Evolutionary conservation across 2,888 invertebrate genomes (phyloP).

Genomic region (Mimas tiliae): DNA sequence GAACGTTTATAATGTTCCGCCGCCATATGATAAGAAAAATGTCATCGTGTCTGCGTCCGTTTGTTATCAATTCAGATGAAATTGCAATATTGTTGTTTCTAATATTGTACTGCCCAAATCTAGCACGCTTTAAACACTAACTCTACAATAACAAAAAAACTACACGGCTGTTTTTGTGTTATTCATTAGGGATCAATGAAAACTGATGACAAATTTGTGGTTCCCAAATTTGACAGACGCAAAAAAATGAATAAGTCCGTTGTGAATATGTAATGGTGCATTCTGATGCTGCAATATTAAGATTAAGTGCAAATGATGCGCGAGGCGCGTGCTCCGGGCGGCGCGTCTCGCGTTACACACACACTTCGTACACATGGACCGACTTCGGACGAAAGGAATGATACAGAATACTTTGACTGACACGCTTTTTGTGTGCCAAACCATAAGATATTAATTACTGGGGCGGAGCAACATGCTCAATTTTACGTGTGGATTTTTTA

Average conservation of each 20-base stretch:
- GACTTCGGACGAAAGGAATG: constrained; percentile 36
- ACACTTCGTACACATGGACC: constrained; percentile 44
- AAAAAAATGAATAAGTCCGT: constrained; percentile 63
- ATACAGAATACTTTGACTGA: constrained; percentile 50
- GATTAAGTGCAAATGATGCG: constrained; percentile 79
- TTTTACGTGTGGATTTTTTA: constrained; percentile 67
- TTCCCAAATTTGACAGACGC: constrained; percentile 51
- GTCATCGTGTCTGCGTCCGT: constrained; percentile 28
- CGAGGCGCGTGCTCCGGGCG: constrained; percentile 70
- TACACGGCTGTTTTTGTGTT: background rate
- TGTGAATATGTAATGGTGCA: constrained; percentile 79
- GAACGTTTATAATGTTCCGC: constrained; percentile 41
- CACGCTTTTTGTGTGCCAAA: constrained; percentile 63
- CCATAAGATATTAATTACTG: constrained; percentile 79
- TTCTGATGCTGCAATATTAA: constrained; percentile 73
- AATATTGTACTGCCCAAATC: background rate
- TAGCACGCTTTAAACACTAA: background rate
- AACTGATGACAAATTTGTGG: constrained; percentile 42
- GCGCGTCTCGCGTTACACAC: constrained; percentile 63
- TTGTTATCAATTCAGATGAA: constrained; percentile 24
- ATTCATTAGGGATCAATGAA: constrained; percentile 14
- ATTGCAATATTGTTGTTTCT: constrained; percentile 9
- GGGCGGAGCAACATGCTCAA: constrained; percentile 71
- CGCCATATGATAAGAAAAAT: constrained; percentile 28
- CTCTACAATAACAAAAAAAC: background rate